A percentile compares a stretch with the other conserved stretches of the same genome.
These are phyloP conservation scores for Mirza zaza DNA, from an alignment of 2,113 vertebrate genomes.

Conservation along the genomic window DNA sequence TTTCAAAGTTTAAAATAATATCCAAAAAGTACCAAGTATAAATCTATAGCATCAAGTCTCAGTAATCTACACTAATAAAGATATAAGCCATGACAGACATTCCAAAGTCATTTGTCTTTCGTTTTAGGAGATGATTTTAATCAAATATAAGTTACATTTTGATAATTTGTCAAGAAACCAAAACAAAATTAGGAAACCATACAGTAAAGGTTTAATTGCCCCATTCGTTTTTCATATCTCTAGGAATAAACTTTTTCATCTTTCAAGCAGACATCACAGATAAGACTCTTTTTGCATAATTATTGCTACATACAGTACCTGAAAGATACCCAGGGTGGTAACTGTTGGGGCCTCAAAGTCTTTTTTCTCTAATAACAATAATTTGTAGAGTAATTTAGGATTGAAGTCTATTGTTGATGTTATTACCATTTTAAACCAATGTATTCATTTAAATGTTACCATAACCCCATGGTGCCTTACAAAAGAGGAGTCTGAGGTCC, in stretches of 20 bases:
- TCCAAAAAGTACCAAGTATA: not conserved
- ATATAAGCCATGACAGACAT: not conserved
- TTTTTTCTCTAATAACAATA: not conserved
- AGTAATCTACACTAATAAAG: not conserved
- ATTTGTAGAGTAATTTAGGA: not conserved
- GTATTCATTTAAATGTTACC: not conserved
- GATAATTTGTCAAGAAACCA: not conserved
- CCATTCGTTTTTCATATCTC: not conserved
- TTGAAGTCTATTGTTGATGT: not conserved
- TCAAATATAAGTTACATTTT: slow-evolving; percentile 2
- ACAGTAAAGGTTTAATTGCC: not conserved
- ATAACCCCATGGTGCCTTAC: not conserved
- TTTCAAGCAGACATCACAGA: not conserved
- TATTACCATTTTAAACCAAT: not conserved
- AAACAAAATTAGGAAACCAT: not conserved
- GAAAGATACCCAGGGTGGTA: not conserved
- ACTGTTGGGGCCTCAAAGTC: not conserved
- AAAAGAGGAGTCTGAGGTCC: not conserved
- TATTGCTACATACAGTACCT: not conserved
- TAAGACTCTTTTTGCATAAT: not conserved
- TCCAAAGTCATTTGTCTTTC: not conserved
- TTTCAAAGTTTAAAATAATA: not conserved
- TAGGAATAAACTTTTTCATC: not conserved
- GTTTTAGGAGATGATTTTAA: slow-evolving; percentile 29
- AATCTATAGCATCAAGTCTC: not conserved